Evolutionary conservation across 2,797 vertebrate species (phyloP).

Genomic region (Antennarius maculatus): DNA sequence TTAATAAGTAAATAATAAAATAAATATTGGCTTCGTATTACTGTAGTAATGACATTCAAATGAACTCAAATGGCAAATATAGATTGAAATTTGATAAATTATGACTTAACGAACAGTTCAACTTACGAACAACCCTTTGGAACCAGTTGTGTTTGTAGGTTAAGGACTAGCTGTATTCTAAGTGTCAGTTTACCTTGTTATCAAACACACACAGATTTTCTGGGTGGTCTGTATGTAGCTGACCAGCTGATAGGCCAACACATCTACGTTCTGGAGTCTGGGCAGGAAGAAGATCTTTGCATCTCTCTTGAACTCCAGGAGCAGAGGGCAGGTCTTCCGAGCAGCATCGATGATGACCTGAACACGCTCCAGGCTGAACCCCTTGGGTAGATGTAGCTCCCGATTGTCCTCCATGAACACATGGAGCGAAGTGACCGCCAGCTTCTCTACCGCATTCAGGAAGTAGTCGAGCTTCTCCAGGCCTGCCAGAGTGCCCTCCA

Average conservation of each 20-base stretch:
- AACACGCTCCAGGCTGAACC: conserved; percentile 27
- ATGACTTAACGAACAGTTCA: too few species aligned
- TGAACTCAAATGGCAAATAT: too few species aligned
- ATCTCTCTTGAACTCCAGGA: conserved; percentile 74
- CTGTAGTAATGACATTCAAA: too few species aligned
- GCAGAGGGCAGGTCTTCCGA: conserved; percentile 13
- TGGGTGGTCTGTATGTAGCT: conserved; percentile 62
- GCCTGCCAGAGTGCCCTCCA: conserved; percentile 61
- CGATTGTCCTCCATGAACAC: conserved; percentile 63
- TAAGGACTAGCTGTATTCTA: neutral
- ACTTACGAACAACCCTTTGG: too few species aligned
- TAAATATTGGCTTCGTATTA: too few species aligned
- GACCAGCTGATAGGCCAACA: conserved; percentile 69
- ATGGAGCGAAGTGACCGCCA: conserved; percentile 73
- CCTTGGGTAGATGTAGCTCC: conserved; percentile 40
- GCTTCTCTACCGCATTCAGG: conserved; percentile 75
- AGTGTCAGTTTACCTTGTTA: conserved; percentile 55
- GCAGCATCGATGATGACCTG: conserved; percentile 48
- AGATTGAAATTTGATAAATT: too few species aligned
- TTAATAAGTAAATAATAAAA: too few species aligned
- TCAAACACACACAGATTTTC: conserved; percentile 62
- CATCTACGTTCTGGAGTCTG: conserved; percentile 67
- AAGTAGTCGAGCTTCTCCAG: conserved; percentile 69
- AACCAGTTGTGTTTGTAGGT: too few species aligned
- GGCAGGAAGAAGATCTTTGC: conserved; percentile 67